A percentile compares a stretch with the other conserved stretches of the same genome.
Conservation (phyloP, 2,797 vertebrate species). For the Mus spretus region DNA sequence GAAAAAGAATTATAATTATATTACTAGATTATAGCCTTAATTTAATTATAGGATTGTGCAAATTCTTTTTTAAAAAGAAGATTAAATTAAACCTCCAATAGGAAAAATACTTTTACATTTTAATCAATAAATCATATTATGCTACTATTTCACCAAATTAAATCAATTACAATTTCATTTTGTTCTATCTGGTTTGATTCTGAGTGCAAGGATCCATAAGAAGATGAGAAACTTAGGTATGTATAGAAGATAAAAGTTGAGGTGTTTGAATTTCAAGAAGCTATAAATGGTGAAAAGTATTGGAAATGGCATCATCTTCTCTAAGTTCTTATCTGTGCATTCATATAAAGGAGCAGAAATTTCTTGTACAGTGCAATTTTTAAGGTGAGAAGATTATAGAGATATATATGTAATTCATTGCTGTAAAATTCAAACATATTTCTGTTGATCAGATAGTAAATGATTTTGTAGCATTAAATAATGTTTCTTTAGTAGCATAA, state of each 20-base stretch:
- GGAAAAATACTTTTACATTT: background rate
- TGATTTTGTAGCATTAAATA: background rate
- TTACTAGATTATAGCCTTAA: background rate
- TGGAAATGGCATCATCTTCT: background rate
- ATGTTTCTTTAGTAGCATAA: background rate
- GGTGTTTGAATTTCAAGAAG: background rate
- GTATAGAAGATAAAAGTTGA: rapidly evolving
- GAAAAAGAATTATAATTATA: background rate
- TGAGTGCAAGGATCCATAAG: background rate
- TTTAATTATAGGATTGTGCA: background rate
- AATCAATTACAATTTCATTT: background rate
- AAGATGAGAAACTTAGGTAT: background rate
- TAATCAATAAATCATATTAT: background rate
- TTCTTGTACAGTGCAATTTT: background rate
- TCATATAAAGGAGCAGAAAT: background rate
- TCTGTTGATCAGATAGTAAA: background rate
- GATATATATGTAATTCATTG: background rate
- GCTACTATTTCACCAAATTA: background rate
- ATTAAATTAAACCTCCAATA: background rate
- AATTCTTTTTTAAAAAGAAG: background rate
- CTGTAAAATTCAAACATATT: background rate
- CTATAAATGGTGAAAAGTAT: background rate
- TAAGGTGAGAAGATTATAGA: background rate
- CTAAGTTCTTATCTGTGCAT: background rate
- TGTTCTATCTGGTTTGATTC: background rate